A percentile compares a stretch with the other conserved stretches of the same genome.
phyloP scores from a whole-genome alignment of 2,113 vertebrate species.

The Ageneiosus marmoratus region DNA sequence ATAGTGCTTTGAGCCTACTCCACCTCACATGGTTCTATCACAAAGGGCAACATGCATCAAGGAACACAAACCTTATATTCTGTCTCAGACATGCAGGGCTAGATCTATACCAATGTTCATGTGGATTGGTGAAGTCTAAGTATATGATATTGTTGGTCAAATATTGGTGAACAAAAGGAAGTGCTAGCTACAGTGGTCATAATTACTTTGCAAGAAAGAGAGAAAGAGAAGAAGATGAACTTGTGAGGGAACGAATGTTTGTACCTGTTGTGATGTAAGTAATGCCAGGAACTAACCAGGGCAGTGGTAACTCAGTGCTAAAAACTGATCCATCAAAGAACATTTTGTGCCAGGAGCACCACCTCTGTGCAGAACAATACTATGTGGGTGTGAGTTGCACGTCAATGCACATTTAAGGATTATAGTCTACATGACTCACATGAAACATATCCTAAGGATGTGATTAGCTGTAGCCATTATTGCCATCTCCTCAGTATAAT shows the following conservation, averaged over 20 bases:
- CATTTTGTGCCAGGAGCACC: neutral
- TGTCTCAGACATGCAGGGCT: no score
- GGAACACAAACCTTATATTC: no score
- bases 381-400: no score
- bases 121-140: no score
- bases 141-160: no score
- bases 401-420: no score
- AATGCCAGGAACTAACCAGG: neutral
- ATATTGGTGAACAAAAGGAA: no score
- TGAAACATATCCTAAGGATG: neutral
- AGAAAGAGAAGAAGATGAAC: neutral
- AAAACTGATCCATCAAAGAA: neutral
- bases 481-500: neutral
- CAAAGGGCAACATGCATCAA: no score
- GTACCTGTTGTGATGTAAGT: neutral
- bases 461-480: neutral
- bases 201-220: neutral
- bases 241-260: neutral
- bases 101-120: no score
- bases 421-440: neutral
- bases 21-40: no score
- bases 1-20: no score
- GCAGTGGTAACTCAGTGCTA: neutral
- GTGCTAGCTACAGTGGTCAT: no score
- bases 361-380: neutral